Percentiles rank a stretch among this genome's conserved stretches.
phyloP scores from a whole-genome alignment of 1,140 invertebrate genomes.

The Steinernema khuongi region DNA sequence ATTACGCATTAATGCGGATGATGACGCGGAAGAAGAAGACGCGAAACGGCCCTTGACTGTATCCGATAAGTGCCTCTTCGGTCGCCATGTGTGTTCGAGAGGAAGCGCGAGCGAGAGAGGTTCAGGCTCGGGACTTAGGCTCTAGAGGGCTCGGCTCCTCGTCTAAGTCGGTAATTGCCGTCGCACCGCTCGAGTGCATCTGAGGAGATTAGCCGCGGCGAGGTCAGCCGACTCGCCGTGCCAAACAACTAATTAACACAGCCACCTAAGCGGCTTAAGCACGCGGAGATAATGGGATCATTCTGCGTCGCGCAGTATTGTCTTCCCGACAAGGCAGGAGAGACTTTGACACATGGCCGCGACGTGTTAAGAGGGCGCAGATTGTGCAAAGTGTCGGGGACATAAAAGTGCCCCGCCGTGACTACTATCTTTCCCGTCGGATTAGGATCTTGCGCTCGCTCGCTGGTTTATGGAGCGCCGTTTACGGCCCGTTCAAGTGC shows the following conservation, averaged over 20 bases:
- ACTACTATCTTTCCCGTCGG: not conserved
- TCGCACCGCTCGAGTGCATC: not conserved
- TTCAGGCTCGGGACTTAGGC: not conserved
- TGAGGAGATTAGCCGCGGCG: slow-evolving; percentile 1
- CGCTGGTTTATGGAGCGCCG: not conserved
- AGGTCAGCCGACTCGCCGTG: not conserved
- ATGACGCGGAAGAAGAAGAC: not conserved
- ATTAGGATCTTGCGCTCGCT: not conserved
- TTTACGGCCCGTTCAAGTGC: not conserved
- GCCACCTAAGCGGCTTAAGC: not conserved
- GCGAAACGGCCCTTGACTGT: not conserved
- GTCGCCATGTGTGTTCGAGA: not conserved
- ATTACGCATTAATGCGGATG: not conserved
- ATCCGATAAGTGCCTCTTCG: not conserved
- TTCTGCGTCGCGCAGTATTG: not conserved
- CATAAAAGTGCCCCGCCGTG: too few species aligned
- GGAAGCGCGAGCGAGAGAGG: not conserved
- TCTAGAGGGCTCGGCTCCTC: too few species aligned
- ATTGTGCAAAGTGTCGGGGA: not conserved
- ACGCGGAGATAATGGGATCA: slow-evolving; percentile 5
- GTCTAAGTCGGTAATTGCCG: slow-evolving; percentile 11
- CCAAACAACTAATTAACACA: slow-evolving; percentile 11
- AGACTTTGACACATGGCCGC: not conserved
- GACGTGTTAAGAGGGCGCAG: not conserved
- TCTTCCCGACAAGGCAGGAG: not conserved